Percentiles rank a stretch among this genome's conserved stretches.
Evolutionary conservation across 2,888 invertebrate species (phyloP).

Genomic region (Pinctada fucata): DNA sequence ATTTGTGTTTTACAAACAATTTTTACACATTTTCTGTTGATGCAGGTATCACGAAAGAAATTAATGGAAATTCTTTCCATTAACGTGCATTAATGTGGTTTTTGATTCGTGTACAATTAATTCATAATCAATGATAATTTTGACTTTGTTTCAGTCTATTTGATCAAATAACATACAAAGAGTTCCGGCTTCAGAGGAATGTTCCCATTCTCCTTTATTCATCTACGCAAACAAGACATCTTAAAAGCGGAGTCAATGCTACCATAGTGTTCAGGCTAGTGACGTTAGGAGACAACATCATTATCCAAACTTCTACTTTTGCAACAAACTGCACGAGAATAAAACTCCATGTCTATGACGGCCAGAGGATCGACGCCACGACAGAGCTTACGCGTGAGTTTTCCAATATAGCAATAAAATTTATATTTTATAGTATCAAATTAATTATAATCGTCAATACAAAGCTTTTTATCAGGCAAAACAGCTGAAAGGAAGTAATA

Average conservation of each 20-base stretch:
- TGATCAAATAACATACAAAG: not conserved
- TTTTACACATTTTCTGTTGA: too few species aligned
- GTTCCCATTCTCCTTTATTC: not conserved
- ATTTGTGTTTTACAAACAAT: too few species aligned
- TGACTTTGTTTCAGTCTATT: not conserved
- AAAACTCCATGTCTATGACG: not conserved
- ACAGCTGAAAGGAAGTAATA: too few species aligned
- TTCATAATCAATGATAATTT: not conserved
- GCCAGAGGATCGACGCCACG: not conserved
- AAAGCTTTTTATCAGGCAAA: too few species aligned
- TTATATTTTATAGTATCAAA: too few species aligned
- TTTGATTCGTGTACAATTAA: not conserved
- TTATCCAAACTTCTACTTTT: not conserved
- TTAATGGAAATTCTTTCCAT: too few species aligned
- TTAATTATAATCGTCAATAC: too few species aligned
- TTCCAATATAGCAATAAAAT: not conserved
- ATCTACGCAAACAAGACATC: not conserved
- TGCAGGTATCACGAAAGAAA: too few species aligned
- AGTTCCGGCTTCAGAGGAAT: not conserved
- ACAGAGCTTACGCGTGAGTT: not conserved
- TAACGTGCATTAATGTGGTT: too few species aligned
- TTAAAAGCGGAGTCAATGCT: not conserved
- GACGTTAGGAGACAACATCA: not conserved
- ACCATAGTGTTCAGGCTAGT: not conserved
- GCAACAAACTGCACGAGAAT: not conserved